Percentiles rank a stretch among this genome's conserved stretches.
Evolutionary conservation across 2,113 vertebrate species (phyloP).

Genomic region (Fregata magnificens): DNA sequence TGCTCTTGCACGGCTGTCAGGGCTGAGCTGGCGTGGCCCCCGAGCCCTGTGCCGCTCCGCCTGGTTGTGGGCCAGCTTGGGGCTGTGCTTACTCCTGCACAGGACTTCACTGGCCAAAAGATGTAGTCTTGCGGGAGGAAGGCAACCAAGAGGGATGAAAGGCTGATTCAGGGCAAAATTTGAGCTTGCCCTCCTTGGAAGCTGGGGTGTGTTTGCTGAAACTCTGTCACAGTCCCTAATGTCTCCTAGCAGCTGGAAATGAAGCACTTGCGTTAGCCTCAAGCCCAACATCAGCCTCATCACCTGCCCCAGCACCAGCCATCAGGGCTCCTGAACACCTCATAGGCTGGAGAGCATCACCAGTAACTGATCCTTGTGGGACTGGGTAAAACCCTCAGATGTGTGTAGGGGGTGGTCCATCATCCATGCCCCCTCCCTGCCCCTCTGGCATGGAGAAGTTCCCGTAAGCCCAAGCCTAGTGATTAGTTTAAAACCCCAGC

Average conservation of each 20-base stretch:
- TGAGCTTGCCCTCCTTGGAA: not conserved
- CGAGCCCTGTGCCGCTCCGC: rapidly evolving
- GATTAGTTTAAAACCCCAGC: not conserved
- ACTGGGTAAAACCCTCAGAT: not conserved
- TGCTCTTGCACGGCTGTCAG: rapidly evolving
- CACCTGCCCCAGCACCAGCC: not conserved
- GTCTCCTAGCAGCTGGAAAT: not conserved
- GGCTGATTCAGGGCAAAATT: not conserved
- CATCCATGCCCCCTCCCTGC: not conserved
- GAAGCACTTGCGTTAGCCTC: not conserved
- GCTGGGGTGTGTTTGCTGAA: not conserved
- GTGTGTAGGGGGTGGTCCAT: not conserved
- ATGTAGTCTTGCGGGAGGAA: not conserved
- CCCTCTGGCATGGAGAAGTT: not conserved
- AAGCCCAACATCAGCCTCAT: not conserved
- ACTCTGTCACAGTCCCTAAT: not conserved
- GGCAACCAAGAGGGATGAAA: not conserved
- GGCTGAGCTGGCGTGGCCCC: not conserved
- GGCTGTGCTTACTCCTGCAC: not conserved
- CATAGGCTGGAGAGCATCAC: not conserved
- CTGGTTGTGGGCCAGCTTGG: not conserved
- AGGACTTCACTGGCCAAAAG: not conserved
- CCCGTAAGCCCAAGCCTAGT: not conserved
- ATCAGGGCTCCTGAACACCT: not conserved
- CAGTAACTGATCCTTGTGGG: not conserved